phyloP scores from a whole-genome alignment of 1,140 invertebrate species.

The Brachionus plicatilis region DNA sequence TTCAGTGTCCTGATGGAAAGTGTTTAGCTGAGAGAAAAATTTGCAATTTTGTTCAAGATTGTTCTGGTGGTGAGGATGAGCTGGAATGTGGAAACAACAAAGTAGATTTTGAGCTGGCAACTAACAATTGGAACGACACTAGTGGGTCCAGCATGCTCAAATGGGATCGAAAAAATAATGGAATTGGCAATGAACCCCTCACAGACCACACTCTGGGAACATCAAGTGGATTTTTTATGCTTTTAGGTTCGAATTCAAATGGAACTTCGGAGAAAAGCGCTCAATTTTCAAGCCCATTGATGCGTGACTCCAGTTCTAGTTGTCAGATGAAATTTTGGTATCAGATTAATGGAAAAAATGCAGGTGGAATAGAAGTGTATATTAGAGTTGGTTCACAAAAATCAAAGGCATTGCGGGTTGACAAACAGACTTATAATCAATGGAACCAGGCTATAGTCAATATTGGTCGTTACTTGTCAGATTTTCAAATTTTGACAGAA shows the following conservation, averaged over 20 bases:
- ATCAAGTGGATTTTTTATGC: slow-evolving; percentile 42
- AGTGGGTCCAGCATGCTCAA: not conserved
- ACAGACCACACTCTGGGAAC: slow-evolving; percentile 43
- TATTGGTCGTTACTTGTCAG: slow-evolving; percentile 41
- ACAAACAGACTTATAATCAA: slow-evolving; percentile 42
- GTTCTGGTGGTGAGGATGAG: slow-evolving; percentile 50
- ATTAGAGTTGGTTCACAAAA: slow-evolving; percentile 34
- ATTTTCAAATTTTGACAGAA: not conserved
- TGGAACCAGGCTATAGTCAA: slow-evolving; percentile 47
- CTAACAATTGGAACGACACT: slow-evolving; percentile 42
- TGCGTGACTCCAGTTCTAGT: slow-evolving; percentile 11
- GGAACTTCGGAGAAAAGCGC: slow-evolving; percentile 16
- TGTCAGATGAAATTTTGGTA: slow-evolving; percentile 44
- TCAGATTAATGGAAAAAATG: slow-evolving; percentile 44
- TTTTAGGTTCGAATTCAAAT: slow-evolving; percentile 2
- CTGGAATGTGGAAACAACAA: slow-evolving; percentile 43
- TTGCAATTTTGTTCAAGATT: slow-evolving; percentile 50
- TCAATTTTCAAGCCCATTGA: slow-evolving; percentile 30
- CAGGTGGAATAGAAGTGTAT: slow-evolving; percentile 45
- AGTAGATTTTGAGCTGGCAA: slow-evolving; percentile 44
- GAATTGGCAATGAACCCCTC: not conserved
- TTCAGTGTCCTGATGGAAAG: not conserved
- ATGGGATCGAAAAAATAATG: slow-evolving; percentile 24
- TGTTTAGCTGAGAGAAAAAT: slow-evolving; percentile 45
- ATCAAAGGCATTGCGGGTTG: not conserved